Percentiles rank a stretch among this genome's conserved stretches.
phyloP scores from a whole-genome alignment of 2,113 vertebrate species.

The Protomyctophum bolini region DNA sequence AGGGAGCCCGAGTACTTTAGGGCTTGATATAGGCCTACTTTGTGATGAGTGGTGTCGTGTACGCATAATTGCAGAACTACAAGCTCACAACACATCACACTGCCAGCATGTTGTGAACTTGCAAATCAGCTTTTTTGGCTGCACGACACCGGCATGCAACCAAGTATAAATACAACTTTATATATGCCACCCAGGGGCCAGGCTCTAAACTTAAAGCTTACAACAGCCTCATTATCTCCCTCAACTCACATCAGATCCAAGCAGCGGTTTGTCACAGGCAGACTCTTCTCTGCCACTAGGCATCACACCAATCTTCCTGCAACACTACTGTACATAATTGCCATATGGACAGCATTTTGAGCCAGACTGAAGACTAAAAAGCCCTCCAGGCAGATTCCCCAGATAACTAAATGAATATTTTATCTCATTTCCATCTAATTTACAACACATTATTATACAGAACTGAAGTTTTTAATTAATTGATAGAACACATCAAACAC shows the following conservation, averaged over 20 bases:
- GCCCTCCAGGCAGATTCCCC: constrained; percentile 80
- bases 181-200: constrained; percentile 71
- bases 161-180: neutral
- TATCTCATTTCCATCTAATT: constrained; percentile 86
- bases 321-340: constrained; percentile 79
- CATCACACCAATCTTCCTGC: constrained; percentile 79
- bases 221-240: constrained; percentile 83
- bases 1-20: constrained; percentile 54
- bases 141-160: too few species aligned
- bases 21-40: too few species aligned
- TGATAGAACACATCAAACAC: constrained; percentile 83
- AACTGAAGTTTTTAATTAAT: constrained; percentile 80
- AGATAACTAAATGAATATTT: constrained; percentile 84
- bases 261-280: constrained; percentile 78
- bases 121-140: too few species aligned
- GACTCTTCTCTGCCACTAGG: constrained; percentile 76
- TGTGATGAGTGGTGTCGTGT: too few species aligned
- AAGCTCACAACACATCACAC: too few species aligned
- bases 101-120: too few species aligned
- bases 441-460: constrained; percentile 82
- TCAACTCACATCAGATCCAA: constrained; percentile 77
- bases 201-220: constrained; percentile 80
- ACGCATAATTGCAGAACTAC: too few species aligned
- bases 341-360: constrained; percentile 83
- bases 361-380: constrained; percentile 79